These are phyloP conservation scores for Lasioglossum vierecki DNA, from an alignment of 2,888 invertebrate genomes.

Conservation along the genomic window DNA sequence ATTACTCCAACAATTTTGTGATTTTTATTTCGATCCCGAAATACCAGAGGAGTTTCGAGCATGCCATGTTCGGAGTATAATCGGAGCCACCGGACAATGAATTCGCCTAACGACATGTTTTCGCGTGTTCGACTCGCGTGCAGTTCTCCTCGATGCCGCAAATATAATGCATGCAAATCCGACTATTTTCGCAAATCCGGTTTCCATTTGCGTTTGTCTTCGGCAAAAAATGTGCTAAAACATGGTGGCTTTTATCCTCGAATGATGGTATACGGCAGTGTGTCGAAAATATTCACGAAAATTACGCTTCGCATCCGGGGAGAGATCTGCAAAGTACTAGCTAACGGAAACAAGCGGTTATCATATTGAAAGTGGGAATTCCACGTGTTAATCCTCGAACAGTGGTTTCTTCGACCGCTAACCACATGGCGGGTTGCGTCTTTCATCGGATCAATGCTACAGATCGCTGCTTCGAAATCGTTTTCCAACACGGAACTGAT, in stretches of 20 bases:
- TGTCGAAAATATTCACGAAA: constrained; percentile 25
- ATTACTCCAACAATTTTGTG: background rate
- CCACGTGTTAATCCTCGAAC: background rate
- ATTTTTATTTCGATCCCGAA: background rate
- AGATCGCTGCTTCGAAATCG: background rate
- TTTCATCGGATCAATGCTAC: background rate
- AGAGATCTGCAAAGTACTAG: constrained; percentile 29
- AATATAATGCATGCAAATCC: constrained; percentile 9
- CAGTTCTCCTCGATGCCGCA: background rate
- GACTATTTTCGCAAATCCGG: constrained; percentile 39
- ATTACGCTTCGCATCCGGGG: constrained; percentile 11
- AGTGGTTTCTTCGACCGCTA: background rate
- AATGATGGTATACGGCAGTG: constrained; percentile 27
- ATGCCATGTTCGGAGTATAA: background rate
- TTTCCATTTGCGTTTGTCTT: constrained; percentile 47
- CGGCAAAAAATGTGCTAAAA: constrained; percentile 68
- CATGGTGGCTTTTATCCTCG: constrained; percentile 41
- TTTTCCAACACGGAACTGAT: background rate
- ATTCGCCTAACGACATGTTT: constrained; percentile 16
- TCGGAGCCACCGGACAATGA: background rate
- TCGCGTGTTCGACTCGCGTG: background rate
- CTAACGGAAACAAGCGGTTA: constrained; percentile 53
- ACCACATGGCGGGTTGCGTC: background rate
- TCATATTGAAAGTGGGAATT: constrained; percentile 36
- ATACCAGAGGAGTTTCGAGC: background rate